These are phyloP conservation scores for Plagodis pulveraria DNA, from an alignment of 2,888 invertebrate species.

Conservation along the genomic window DNA sequence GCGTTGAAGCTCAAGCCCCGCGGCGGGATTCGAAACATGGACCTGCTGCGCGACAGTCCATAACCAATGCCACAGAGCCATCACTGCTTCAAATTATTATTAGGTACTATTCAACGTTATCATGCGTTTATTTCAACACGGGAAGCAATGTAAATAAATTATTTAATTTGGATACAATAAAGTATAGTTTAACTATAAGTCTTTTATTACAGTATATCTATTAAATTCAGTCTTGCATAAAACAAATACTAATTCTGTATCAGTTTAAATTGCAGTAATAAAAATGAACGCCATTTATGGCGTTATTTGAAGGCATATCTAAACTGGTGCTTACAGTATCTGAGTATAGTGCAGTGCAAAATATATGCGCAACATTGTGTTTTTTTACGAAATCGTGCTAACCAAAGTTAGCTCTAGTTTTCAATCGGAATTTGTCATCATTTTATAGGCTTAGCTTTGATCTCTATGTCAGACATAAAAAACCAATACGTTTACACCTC, in stretches of 20 bases:
- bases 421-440: too few species aligned
- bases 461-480: not conserved
- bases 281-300: constrained; percentile 80
- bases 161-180: constrained; percentile 34
- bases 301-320: constrained; percentile 81
- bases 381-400: not conserved
- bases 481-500: too few species aligned
- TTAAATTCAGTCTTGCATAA: constrained; percentile 74
- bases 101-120: too few species aligned
- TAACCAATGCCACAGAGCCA: too few species aligned
- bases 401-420: too few species aligned
- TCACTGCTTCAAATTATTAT: too few species aligned
- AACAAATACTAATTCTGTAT: constrained; percentile 77
- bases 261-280: constrained; percentile 78
- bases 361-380: constrained; percentile 28
- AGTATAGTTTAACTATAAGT: constrained; percentile 38
- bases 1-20: too few species aligned
- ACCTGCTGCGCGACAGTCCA: too few species aligned
- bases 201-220: constrained; percentile 51
- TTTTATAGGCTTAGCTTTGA: not conserved
- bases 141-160: constrained; percentile 6
- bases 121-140: too few species aligned
- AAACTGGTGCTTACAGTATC: constrained; percentile 69
- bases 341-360: constrained; percentile 63
- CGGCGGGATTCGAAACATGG: too few species aligned